Conservation (phyloP, 2,113 vertebrate species). For the Hemiprocne comata region DNA sequence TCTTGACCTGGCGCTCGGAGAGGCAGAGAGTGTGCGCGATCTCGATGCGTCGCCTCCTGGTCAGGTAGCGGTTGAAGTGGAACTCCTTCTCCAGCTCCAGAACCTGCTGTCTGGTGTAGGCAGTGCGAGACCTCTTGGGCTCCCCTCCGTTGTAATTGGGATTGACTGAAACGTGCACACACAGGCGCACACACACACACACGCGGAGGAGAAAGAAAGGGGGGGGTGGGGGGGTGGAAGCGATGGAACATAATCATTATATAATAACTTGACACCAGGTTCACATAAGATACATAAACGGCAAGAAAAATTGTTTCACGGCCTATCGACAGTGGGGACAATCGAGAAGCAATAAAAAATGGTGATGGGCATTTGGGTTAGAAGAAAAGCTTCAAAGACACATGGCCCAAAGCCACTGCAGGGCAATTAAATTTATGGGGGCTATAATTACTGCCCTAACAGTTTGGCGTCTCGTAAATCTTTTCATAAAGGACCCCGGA, state of each 20-base stretch:
- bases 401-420: constrained; percentile 89
- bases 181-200: not conserved
- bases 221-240: constrained; percentile 60
- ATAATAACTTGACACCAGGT: constrained; percentile 84
- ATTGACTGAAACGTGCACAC: constrained; percentile 84
- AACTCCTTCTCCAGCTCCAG: constrained; percentile 99
- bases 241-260: constrained; percentile 89
- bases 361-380: constrained; percentile 87
- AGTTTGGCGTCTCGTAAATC: constrained; percentile 96
- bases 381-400: constrained; percentile 91
- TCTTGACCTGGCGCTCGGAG: constrained; percentile 98
- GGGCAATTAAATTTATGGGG: constrained; percentile 98
- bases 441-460: constrained; percentile 97
- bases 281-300: constrained; percentile 81
- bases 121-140: constrained; percentile 98
- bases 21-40: constrained; percentile 97
- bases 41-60: constrained; percentile 95
- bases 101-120: constrained; percentile 98
- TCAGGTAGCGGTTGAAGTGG: constrained; percentile 99
- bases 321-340: constrained; percentile 81
- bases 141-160: constrained; percentile 95
- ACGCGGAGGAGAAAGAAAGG: constrained; percentile 40
- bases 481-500: constrained; percentile 82
- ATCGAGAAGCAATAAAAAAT: constrained; percentile 84
- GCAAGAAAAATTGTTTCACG: constrained; percentile 82